Conservation (phyloP, 2,113 vertebrate species). For the Orycteropus afer region DNA sequence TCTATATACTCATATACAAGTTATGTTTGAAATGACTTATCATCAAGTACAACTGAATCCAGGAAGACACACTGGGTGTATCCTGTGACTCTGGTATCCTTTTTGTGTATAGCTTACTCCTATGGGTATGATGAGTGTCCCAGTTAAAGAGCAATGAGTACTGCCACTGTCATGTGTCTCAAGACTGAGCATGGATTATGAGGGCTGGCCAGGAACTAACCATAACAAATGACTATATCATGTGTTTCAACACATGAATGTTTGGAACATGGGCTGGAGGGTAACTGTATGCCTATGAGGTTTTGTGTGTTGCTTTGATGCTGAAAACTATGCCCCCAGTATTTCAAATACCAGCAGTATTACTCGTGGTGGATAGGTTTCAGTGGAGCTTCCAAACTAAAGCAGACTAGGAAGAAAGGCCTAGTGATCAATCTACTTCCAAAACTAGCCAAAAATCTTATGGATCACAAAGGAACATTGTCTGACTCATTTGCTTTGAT, state of each 20-base stretch:
- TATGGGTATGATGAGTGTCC: background rate
- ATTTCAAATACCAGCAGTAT: background rate
- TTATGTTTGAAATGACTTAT: conserved; percentile 32
- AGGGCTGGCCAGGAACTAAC: background rate
- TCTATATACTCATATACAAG: background rate
- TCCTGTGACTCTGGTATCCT: background rate
- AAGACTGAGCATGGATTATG: background rate
- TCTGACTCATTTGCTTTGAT: background rate
- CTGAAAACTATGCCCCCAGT: background rate
- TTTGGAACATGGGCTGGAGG: background rate
- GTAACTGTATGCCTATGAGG: background rate
- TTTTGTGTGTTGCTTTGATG: background rate
- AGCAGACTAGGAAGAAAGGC: background rate
- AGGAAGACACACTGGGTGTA: background rate
- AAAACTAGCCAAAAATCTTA: background rate
- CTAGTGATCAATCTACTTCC: background rate
- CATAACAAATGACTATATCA: background rate
- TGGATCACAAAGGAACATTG: background rate
- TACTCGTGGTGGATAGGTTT: background rate
- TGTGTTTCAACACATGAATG: background rate
- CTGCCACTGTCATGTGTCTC: background rate
- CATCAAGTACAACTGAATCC: background rate
- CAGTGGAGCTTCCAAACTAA: background rate
- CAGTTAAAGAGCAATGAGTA: background rate
- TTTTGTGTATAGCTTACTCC: background rate